Evolutionary conservation across 2,797 vertebrate species (phyloP).

Genomic region (Lepidocolaptes lacrymiger): DNA sequence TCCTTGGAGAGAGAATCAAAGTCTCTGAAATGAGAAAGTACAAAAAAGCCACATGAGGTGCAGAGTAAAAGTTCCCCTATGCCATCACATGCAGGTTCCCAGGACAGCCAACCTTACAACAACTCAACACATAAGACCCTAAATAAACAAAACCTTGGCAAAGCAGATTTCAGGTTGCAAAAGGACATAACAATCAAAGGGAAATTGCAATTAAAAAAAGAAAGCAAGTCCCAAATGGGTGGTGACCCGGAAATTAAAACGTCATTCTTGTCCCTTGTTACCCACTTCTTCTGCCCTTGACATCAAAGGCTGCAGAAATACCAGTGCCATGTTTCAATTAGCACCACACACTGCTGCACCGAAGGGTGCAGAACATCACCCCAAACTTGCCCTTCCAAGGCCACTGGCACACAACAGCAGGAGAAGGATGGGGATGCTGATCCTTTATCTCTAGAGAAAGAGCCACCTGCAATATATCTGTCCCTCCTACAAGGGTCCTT

Average conservation of each 20-base stretch:
- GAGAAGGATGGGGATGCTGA: not conserved
- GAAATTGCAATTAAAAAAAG: not conserved
- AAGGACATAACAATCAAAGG: not conserved
- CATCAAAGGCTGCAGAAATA: not conserved
- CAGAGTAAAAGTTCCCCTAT: not conserved
- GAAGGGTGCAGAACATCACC: fast-evolving
- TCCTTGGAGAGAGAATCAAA: conserved; percentile 94
- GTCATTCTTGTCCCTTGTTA: not conserved
- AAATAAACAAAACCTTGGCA: not conserved
- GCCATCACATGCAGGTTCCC: not conserved
- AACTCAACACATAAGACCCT: not conserved
- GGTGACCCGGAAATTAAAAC: conserved; percentile 18
- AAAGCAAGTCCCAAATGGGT: not conserved
- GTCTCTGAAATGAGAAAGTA: conserved; percentile 82
- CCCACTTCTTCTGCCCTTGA: not conserved
- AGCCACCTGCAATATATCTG: not conserved
- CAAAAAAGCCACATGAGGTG: not conserved
- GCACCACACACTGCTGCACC: not conserved
- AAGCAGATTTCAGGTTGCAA: not conserved
- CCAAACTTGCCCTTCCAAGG: not conserved
- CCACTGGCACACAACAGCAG: not conserved
- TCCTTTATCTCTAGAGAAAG: not conserved
- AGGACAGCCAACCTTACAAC: not conserved
- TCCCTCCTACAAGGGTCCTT: not conserved
- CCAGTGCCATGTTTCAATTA: not conserved